Percentiles rank a stretch among this genome's conserved stretches.
phyloP scores from a whole-genome alignment of 1,140 invertebrate genomes.

The Bombus balteatus region DNA sequence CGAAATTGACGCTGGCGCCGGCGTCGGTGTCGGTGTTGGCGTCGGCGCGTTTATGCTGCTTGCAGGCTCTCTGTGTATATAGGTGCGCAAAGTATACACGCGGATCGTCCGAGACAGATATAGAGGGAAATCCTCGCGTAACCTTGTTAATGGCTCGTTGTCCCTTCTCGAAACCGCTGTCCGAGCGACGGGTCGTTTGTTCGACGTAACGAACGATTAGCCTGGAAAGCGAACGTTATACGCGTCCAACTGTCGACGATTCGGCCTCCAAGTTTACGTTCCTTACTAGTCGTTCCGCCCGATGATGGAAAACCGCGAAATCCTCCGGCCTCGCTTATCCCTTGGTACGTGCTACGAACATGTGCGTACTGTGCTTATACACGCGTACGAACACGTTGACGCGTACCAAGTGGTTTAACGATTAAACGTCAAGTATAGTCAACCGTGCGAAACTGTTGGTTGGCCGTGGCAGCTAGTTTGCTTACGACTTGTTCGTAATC shows the following conservation, averaged over 20 bases:
- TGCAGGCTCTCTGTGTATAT: not conserved
- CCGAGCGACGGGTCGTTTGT: not conserved
- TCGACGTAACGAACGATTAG: not conserved
- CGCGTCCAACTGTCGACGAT: not conserved
- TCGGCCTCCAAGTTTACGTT: fast-evolving
- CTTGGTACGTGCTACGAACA: too few species aligned
- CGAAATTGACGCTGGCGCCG: not conserved
- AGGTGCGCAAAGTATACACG: not conserved
- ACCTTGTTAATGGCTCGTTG: constrained; percentile 33
- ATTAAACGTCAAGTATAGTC: constrained; percentile 46
- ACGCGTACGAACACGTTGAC: constrained; percentile 23
- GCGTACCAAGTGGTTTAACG: constrained; percentile 28
- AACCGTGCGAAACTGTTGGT: constrained; percentile 1
- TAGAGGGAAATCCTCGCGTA: constrained; percentile 15
- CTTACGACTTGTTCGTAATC: constrained; percentile 5
- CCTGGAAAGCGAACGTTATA: not conserved
- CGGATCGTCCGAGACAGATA: not conserved
- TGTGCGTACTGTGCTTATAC: too few species aligned
- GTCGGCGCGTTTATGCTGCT: not conserved
- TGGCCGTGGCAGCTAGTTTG: constrained; percentile 30
- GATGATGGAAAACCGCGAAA: too few species aligned
- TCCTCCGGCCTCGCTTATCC: too few species aligned
- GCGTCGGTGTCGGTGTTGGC: too few species aligned
- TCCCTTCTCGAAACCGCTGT: constrained; percentile 15
- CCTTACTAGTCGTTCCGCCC: too few species aligned